Conservation (phyloP, 2,888 invertebrate genomes). For the Hydropsyche betteni region DNA sequence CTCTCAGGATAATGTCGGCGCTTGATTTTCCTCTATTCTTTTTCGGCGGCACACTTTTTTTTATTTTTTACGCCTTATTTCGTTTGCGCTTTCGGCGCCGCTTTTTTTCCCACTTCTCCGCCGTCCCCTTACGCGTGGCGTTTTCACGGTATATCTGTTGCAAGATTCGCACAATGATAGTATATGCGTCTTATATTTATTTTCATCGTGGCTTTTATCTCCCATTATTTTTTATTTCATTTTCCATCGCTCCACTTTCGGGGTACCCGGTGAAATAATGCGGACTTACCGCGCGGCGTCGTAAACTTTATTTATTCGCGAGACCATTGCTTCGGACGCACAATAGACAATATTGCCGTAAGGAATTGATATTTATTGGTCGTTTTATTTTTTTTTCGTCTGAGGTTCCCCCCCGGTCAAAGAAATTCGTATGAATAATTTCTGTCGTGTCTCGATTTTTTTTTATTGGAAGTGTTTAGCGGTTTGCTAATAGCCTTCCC, state of each 20-base stretch:
- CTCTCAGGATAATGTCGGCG: constrained; percentile 4
- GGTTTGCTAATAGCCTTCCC: not conserved
- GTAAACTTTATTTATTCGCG: constrained; percentile 16
- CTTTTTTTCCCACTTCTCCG: not conserved
- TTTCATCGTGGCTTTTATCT: constrained; percentile 23
- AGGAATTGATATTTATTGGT: not conserved
- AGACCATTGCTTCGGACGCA: constrained; percentile 3
- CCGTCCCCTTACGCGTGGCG: not conserved
- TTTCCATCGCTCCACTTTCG: constrained; percentile 18
- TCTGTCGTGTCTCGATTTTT: too few species aligned
- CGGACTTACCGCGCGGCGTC: constrained; percentile 2
- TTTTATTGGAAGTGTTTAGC: too few species aligned
- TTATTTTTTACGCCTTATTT: constrained; percentile 12
- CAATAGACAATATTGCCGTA: constrained; percentile 13
- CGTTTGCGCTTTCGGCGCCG: not conserved
- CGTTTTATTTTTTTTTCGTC: not conserved
- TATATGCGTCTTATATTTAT: constrained; percentile 12
- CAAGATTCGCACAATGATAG: constrained; percentile 1
- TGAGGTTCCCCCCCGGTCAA: too few species aligned
- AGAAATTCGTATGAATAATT: too few species aligned
- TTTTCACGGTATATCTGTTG: not conserved
- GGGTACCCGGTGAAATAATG: not conserved
- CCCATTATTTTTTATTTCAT: constrained; percentile 25
- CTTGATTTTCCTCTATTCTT: constrained; percentile 17
- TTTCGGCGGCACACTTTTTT: not conserved